Conservation (phyloP, 2,888 invertebrate species). For the Xylocampa areola region DNA sequence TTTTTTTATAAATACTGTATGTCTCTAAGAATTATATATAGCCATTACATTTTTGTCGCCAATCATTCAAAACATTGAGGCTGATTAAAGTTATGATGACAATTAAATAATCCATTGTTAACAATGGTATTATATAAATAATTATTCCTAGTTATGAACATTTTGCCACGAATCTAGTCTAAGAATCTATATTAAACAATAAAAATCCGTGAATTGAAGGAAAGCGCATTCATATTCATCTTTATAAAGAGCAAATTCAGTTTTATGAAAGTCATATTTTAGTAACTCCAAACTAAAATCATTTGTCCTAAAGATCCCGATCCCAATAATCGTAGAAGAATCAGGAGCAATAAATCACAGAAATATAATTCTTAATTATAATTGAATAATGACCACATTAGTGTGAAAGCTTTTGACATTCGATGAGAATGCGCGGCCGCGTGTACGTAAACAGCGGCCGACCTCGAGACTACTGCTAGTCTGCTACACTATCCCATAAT, state of each 20-base stretch:
- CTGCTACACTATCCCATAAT: conserved; percentile 27
- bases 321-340: no score
- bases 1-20: no score
- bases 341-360: not conserved
- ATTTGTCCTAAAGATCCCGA: no score
- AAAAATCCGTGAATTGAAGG: no score
- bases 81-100: not conserved
- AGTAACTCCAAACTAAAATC: no score
- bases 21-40: no score
- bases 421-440: not conserved
- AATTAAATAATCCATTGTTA: not conserved
- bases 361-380: not conserved
- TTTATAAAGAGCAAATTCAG: no score
- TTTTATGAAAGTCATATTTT: no score
- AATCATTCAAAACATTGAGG: not conserved
- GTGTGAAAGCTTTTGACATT: conserved; percentile 11
- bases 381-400: conserved; percentile 6
- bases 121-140: conserved; percentile 2
- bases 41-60: not conserved
- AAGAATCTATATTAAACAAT: no score
- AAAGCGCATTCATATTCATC: no score
- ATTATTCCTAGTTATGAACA: not conserved
- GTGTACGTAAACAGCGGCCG: conserved; percentile 30
- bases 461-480: conserved; percentile 23
- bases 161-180: not conserved